Conservation (phyloP, 2,113 vertebrate species). For the Apeltes quadracus region DNA sequence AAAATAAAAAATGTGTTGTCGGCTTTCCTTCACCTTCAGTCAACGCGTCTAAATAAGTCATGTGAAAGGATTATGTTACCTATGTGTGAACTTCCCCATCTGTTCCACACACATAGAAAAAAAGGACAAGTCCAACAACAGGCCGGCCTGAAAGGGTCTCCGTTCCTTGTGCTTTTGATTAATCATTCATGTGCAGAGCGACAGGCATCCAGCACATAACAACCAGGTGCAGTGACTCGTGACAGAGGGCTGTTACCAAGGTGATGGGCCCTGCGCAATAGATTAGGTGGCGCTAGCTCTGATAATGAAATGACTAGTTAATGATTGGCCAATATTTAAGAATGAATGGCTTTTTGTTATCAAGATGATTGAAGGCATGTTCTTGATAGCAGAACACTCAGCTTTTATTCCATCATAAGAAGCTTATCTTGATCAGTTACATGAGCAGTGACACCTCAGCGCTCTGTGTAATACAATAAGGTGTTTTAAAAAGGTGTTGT, state of each 20-base stretch:
- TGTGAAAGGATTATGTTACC: slow-evolving; percentile 5
- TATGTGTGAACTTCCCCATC: slow-evolving; percentile 23
- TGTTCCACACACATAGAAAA: slow-evolving; percentile 9
- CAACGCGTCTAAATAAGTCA: slow-evolving; percentile 15
- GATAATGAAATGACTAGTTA: slow-evolving; percentile 33
- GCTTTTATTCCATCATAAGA: slow-evolving; percentile 11
- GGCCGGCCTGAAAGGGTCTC: slow-evolving; percentile 22
- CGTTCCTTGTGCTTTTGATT: slow-evolving; percentile 38
- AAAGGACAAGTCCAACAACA: slow-evolving; percentile 22
- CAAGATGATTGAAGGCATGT: neutral
- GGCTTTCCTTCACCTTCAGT: slow-evolving; percentile 6
- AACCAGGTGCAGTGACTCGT: slow-evolving; percentile 31
- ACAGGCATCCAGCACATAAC: slow-evolving; percentile 41
- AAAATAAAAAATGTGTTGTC: neutral
- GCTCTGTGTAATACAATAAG: slow-evolving; percentile 5
- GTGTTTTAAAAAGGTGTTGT: slow-evolving; percentile 3
- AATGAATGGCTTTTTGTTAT: slow-evolving; percentile 1
- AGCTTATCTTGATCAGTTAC: neutral
- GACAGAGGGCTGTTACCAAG: slow-evolving; percentile 29
- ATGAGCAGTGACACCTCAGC: neutral
- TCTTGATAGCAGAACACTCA: neutral
- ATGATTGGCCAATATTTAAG: slow-evolving; percentile 36
- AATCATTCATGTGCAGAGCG: slow-evolving; percentile 63
- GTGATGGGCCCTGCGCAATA: slow-evolving; percentile 17
- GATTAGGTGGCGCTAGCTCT: slow-evolving; percentile 16